Evolutionary conservation across 2,888 invertebrate genomes (phyloP).

Genomic region (Callimorpha dominula): DNA sequence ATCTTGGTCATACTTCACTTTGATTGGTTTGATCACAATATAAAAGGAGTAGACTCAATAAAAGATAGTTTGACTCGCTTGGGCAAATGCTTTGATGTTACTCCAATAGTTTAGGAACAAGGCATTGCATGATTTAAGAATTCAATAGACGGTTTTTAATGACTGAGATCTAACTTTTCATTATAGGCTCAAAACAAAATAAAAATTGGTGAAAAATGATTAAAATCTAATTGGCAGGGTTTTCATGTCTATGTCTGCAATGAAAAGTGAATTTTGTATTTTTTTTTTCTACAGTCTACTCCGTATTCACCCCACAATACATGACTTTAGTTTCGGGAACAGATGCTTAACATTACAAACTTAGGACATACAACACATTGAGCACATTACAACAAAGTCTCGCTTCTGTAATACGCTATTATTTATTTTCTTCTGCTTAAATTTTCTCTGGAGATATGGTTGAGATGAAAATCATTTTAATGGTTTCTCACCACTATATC

Average conservation of each 20-base stretch:
- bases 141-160: constrained; percentile 58
- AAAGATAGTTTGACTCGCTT: constrained; percentile 74
- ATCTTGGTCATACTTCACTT: constrained; percentile 82
- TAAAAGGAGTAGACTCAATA: constrained; percentile 75
- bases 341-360: constrained; percentile 58
- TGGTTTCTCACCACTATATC: constrained; percentile 12
- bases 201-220: constrained; percentile 52
- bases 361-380: constrained; percentile 59
- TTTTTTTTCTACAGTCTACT: constrained; percentile 66
- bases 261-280: constrained; percentile 70
- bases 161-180: constrained; percentile 71
- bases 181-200: constrained; percentile 71
- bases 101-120: constrained; percentile 59
- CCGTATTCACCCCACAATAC: constrained; percentile 52
- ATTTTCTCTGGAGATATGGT: constrained; percentile 21
- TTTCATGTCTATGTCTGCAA: constrained; percentile 67
- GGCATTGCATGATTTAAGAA: constrained; percentile 74
- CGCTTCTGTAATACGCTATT: constrained; percentile 67
- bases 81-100: constrained; percentile 74
- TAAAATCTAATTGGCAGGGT: constrained; percentile 68
- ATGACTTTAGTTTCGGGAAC: constrained; percentile 45
- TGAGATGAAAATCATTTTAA: constrained; percentile 33
- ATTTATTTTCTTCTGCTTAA: constrained; percentile 40
- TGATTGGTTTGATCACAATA: constrained; percentile 79
- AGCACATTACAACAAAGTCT: constrained; percentile 64